A percentile compares a stretch with the other conserved stretches of the same genome.
phyloP scores from a whole-genome alignment of 2,797 vertebrate species.

The Hozukius guyotensis region DNA sequence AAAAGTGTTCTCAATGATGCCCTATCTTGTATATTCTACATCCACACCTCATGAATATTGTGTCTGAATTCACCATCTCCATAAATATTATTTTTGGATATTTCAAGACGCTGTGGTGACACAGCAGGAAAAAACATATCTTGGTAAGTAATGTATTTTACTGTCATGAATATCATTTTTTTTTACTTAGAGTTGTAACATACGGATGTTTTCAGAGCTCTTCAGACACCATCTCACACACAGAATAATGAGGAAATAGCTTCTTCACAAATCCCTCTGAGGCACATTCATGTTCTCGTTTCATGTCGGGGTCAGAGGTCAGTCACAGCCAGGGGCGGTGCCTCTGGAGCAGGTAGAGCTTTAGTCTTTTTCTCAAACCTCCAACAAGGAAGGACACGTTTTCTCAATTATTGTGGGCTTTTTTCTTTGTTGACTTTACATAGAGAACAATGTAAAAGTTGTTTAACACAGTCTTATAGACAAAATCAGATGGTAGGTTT shows the following conservation, averaged over 20 bases:
- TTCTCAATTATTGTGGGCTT: constrained; percentile 34
- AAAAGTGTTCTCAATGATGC: too few species aligned
- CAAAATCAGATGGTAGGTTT: not conserved
- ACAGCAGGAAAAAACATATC: not conserved
- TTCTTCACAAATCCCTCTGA: constrained; percentile 53
- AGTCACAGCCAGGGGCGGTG: constrained; percentile 46
- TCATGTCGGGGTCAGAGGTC: constrained; percentile 68
- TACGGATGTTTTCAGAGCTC: constrained; percentile 14
- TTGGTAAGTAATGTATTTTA: not conserved
- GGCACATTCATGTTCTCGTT: constrained; percentile 46
- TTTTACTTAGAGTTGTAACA: constrained; percentile 6
- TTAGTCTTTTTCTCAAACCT: constrained; percentile 12
- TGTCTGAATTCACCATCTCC: not conserved
- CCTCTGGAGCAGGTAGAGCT: constrained; percentile 41
- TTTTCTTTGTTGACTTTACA: not conserved
- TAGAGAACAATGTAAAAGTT: not conserved
- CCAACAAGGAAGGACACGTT: constrained; percentile 42
- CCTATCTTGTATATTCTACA: not conserved
- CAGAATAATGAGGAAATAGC: constrained; percentile 48
- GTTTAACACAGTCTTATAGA: not conserved
- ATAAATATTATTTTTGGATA: not conserved
- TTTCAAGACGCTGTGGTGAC: not conserved
- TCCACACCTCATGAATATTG: not conserved
- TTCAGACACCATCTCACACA: constrained; percentile 15
- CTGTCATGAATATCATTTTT: not conserved